Evolutionary conservation across 2,888 invertebrate genomes (phyloP).

Genomic region (Thymelicus acteon): DNA sequence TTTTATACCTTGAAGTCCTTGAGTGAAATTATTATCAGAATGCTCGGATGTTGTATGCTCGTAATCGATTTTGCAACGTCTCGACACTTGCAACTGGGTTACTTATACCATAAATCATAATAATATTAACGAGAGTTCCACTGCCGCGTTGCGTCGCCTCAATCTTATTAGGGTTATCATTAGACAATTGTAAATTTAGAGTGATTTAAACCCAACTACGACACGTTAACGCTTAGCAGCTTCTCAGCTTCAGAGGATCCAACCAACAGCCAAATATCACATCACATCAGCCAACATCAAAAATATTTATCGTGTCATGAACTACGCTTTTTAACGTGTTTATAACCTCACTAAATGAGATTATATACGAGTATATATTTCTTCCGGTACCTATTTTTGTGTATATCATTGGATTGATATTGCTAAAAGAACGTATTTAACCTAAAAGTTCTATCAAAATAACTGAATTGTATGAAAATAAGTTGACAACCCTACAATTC

Average conservation of each 20-base stretch:
- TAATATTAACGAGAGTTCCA: slow-evolving; percentile 61
- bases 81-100: slow-evolving; percentile 62
- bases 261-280: too few relatives aligned
- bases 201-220: background rate
- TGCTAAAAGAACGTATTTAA: too few relatives aligned
- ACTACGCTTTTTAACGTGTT: too few relatives aligned
- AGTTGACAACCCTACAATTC: slow-evolving; percentile 6
- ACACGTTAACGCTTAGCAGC: background rate
- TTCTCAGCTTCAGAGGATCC: background rate
- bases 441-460: background rate
- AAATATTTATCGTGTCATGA: background rate
- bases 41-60: slow-evolving; percentile 52
- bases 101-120: slow-evolving; percentile 72
- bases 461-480: background rate
- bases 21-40: slow-evolving; percentile 50
- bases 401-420: too few relatives aligned
- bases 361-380: too few relatives aligned
- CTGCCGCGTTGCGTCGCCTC: slow-evolving; percentile 42
- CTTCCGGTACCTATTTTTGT: too few relatives aligned
- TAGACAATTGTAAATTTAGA: slow-evolving; percentile 16
- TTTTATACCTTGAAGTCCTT: slow-evolving; percentile 25
- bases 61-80: slow-evolving; percentile 66
- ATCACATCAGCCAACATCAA: background rate
- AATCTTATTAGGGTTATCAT: slow-evolving; percentile 26
- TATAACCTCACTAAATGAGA: too few relatives aligned